Evolutionary conservation across 2,797 vertebrate genomes (phyloP), one percentile per base, ranked within the genome.

Genomic region (Acridotheres tristis): DNA sequence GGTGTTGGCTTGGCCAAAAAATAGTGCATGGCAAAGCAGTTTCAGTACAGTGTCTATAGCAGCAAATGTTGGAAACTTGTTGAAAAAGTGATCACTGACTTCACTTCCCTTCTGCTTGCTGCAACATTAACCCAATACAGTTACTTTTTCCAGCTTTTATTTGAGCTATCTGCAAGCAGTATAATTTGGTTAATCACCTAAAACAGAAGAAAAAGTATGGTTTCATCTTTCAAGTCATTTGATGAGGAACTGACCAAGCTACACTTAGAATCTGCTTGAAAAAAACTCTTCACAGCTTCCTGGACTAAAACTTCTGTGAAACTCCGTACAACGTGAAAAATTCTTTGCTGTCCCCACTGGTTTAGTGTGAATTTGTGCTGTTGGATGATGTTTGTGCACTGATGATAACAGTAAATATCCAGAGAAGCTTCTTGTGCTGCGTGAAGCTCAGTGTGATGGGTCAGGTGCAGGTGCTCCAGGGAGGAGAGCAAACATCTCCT

Each of bases 381-480:
- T 16, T 51, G 59, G 75, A 59, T 0, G 1, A 63, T 3, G 16
- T 30, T 68, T 2, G 0, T 36, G n/a, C 38, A 11, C 14, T 18
- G 42, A 34, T 34, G 45, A 12, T 4, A 43, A 61, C 26, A 61
- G 47, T 16, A 86, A 74, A 72, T 2, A 47, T 27, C 23, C 26
- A 66, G 78, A 38, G n/a, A 68, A 68, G 15, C 5, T 81, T 27
- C 34, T 53, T 1, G 8, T 29, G 57, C 45, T 30, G 20, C 1
- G 6, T 42, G 89, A 63, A 67, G 54, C 26, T 55, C 36, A 48
- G 23, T 1, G 5, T 43, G 40, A 45, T 0, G n/a, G 50, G 30
- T 29, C 26, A 72, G 42, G 55, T 2, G 1, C 2, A 8, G 42
- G 27, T 62, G 47, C 47, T 76, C 48, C 51, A 55, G 0, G 1